Evolutionary conservation across 2,888 invertebrate genomes (phyloP), one percentile per base, ranked within the genome.

Genomic region (Argyresthia goedartella): DNA sequence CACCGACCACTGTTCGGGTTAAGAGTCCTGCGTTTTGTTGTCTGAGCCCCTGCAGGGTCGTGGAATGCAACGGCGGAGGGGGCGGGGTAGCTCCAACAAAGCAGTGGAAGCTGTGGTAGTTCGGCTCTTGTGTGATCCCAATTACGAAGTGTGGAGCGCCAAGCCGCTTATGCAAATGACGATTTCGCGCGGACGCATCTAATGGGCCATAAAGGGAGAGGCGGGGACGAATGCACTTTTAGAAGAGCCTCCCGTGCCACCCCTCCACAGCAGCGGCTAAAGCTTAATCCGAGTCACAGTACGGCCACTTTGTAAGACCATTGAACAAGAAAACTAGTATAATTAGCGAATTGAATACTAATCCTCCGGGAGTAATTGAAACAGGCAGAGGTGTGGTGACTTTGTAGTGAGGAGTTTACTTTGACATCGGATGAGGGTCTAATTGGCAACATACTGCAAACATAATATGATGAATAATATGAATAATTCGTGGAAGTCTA

Each of bases 151-250:
- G 81, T 76, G 75, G 77, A 76, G 79, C 76, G 71, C 74, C 76
- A 79, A 84, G 82, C 84, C 84, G 85, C 80, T 86, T 86, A 86
- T 86, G 85, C 84, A 86, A 85, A 86, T 85, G 79, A 76, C 75
- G 79, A 77, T 76, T 79, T 76, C 75, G 75, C 79, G 81, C 78
- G 84, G 77, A 85, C 82, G 74, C 79, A 71, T 77, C 84, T 86
- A 85, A 86, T 86, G 84, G 85, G 59, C 72, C 77, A 65, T 81
- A 68, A 67, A 67, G 71, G 69, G 65, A 54, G 63, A 66, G 60
- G 59, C 53, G 56, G 57, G 65, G 61, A 48, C 59, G 58, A 69
- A 66, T 84, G 85, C 84, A 82, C 80, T 82, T 81, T 82, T 79
- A 71, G 71, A 64, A 62, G 61, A 54, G 49, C 54, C 43, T 41